Evolutionary conservation across 2,888 invertebrate genomes (phyloP), one percentile per base, ranked within the genome.

Genomic region (Ischnura elegans): DNA sequence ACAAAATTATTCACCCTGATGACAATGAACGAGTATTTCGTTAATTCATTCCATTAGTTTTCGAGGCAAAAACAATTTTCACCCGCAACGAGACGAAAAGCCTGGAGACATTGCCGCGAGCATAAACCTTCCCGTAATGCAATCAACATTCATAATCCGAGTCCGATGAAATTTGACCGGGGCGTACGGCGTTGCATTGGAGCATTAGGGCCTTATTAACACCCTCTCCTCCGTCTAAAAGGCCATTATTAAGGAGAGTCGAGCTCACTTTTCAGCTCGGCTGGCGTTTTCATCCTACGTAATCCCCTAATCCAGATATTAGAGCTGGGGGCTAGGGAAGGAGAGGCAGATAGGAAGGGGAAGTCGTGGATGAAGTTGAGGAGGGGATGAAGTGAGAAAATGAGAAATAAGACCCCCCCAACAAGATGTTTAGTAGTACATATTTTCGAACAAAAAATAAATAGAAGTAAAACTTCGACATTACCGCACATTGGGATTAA

Each of bases 251-350:
- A 90, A 90, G 43, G 90, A 45, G 90, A 42, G 87, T 51, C 55
- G n/a, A 86, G 86, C 87, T 55, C 51, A 87, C 90, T 43, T 90
- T 90, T 66, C 90, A 66, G 36, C 76, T 90, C n/a, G 90, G 61
- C n/a, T 21, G 61, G 61, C 90, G 43, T 61, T 90, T 90, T 43
- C 51, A 51, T 90, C 61, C 45, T n/a, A 19, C 55, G 61, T 90
- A 66, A 90, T 90, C 90, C 61, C 90, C 8, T 90, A 90, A 90
- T 90, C 90, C 90, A 43, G n/a, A 42, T 21, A 25, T 21, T 16
- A 25, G 61, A 61, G 25, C 2, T 25, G 55, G 90, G 25, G 55
- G 87, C n/a, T 47, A 13, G 87, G 36, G 87, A 87, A n/a, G 51
- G 45, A 29, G 66, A 66, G n/a, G 29, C 61, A 25, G 45, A 87